Percentiles rank a stretch among this genome's conserved stretches.
phyloP scores from a whole-genome alignment of 2,113 vertebrate species.

The Oncorhynchus mykiss region DNA sequence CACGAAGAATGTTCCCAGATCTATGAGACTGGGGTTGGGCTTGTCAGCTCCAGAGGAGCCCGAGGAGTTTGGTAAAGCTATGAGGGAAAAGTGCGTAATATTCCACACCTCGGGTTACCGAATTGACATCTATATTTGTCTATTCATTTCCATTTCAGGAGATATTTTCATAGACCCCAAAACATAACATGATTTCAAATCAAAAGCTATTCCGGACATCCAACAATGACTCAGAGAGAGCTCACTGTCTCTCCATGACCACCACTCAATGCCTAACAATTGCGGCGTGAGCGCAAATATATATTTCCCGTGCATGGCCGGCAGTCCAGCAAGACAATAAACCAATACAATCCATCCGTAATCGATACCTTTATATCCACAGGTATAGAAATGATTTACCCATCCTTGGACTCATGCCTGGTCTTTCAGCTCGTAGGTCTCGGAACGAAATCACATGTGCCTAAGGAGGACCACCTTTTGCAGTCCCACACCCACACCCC shows the following conservation, averaged over 20 bases:
- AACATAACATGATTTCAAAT: too few relatives aligned
- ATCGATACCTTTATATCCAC: slow-evolving; percentile 50
- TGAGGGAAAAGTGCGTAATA: slow-evolving; percentile 61
- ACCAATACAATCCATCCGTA: slow-evolving; percentile 57
- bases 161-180: too few relatives aligned
- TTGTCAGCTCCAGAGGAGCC: slow-evolving; percentile 80
- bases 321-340: slow-evolving; percentile 42
- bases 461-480: slow-evolving; percentile 61
- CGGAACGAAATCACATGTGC: slow-evolving; percentile 24
- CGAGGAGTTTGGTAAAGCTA: slow-evolving; percentile 87
- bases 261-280: slow-evolving; percentile 56
- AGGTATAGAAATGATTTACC: slow-evolving; percentile 38
- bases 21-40: slow-evolving; percentile 84
- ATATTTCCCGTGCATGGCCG: slow-evolving; percentile 46
- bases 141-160: slow-evolving; percentile 53
- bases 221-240: slow-evolving; percentile 55
- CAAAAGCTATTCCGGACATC: slow-evolving; percentile 64
- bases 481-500: slow-evolving; percentile 44
- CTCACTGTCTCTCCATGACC: slow-evolving; percentile 47
- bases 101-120: slow-evolving; percentile 63
- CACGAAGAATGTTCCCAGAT: slow-evolving; percentile 90
- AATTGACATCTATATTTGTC: slow-evolving; percentile 44
- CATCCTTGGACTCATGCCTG: slow-evolving; percentile 36
- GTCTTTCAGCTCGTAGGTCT: slow-evolving; percentile 52
- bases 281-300: slow-evolving; percentile 60